Conservation (phyloP, 2,888 invertebrate species). For the Tenthredo amoena region DNA sequence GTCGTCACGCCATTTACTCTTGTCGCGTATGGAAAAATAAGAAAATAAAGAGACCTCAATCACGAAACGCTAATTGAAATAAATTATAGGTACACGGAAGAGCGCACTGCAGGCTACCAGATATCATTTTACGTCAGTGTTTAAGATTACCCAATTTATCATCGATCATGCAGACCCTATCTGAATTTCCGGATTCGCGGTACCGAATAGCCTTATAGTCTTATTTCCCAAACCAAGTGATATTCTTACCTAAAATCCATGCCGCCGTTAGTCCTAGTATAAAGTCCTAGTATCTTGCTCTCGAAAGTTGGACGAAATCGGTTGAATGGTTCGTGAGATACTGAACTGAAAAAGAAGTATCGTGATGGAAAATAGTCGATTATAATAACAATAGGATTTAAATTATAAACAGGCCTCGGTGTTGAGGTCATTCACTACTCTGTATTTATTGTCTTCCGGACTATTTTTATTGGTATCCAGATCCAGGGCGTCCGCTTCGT, state of each 20-base stretch:
- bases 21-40: not conserved
- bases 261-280: not conserved
- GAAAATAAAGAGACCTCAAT: not conserved
- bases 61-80: not conserved
- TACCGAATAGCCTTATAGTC: not conserved
- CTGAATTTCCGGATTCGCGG: not conserved
- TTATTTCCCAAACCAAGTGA: not conserved
- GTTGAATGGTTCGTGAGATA: not conserved
- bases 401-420: not conserved
- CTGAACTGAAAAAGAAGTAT: not conserved
- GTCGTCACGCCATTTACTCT: constrained; percentile 33
- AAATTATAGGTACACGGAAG: not conserved
- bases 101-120: not conserved
- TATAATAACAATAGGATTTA: not conserved
- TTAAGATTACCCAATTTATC: not conserved
- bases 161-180: not conserved
- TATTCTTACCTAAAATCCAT: not conserved
- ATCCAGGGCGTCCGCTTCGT: not conserved
- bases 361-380: not conserved
- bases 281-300: too few relatives aligned
- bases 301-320: not conserved
- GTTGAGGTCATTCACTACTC: not conserved
- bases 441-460: not conserved
- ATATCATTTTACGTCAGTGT: not conserved
- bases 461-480: not conserved